Percentiles rank a stretch among this genome's conserved stretches.
Conservation (phyloP, 2,888 invertebrate genomes). For the Phaedon cochleariae region DNA sequence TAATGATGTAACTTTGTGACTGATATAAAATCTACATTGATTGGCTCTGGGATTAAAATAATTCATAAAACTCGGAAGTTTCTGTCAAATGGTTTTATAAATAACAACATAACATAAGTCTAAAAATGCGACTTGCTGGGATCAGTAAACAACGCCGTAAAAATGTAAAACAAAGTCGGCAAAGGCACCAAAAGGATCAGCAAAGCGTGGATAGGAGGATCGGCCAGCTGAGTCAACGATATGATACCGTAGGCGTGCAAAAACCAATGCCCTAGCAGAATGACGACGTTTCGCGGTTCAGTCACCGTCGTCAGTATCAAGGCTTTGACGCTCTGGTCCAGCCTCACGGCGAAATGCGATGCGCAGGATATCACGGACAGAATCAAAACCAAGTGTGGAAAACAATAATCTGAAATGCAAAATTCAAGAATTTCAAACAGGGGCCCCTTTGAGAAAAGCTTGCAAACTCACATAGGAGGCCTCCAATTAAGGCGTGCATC, state of each 20-base stretch:
- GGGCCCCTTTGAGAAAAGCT: no score
- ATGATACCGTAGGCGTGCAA: conserved; percentile 94
- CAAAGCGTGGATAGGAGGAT: conserved; percentile 73
- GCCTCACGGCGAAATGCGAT: conserved; percentile 87
- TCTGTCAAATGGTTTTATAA: no score
- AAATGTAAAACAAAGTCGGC: conserved; percentile 89
- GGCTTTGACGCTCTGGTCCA: conserved; percentile 83
- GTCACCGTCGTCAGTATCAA: conserved; percentile 79
- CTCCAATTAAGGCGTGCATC: conserved; percentile 88
- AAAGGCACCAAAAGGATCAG: conserved; percentile 83
- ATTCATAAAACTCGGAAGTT: no score
- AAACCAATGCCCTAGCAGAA: conserved; percentile 87
- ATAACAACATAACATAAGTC: no score
- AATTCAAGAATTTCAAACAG: no score
- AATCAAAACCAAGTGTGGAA: conserved; percentile 91
- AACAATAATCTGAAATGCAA: conserved; percentile 92
- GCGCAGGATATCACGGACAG: conserved; percentile 93
- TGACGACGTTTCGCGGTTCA: conserved; percentile 82
- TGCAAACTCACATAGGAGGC: conserved; percentile 89
- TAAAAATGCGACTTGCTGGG: conserved; percentile 72
- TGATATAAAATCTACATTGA: no score
- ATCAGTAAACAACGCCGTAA: conserved; percentile 92
- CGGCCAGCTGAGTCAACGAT: conserved; percentile 80
- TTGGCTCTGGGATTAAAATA: no score
- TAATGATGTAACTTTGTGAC: no score